These are phyloP conservation scores for Procambarus clarkii DNA, from an alignment of 1,140 invertebrate genomes.

Conservation along the genomic window DNA sequence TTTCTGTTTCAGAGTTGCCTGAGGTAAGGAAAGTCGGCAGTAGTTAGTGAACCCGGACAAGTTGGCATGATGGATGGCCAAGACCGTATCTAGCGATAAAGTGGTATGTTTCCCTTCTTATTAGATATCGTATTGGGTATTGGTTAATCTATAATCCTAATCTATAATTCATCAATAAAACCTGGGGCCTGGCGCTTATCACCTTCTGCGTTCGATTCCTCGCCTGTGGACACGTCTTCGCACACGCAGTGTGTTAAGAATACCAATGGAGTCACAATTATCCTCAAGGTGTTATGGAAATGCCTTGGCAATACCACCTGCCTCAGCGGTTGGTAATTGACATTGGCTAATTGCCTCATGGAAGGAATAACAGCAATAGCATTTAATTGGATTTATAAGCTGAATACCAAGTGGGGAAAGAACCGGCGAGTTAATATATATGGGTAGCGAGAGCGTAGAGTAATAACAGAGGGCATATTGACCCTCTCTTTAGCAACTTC, in stretches of 20 bases:
- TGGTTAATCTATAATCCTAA: constrained; percentile 53
- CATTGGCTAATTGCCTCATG: neutral
- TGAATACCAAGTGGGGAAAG: neutral
- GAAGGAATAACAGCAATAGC: neutral
- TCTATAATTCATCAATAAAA: constrained; percentile 58
- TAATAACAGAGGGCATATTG: neutral
- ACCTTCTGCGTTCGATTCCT: constrained; percentile 13
- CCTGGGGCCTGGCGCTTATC: constrained; percentile 38
- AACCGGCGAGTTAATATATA: neutral
- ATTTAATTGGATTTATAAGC: neutral
- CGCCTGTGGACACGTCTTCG: constrained; percentile 1
- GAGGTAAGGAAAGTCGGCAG: too few species aligned
- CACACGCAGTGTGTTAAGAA: neutral
- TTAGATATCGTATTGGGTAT: constrained; percentile 53
- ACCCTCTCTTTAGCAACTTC: neutral
- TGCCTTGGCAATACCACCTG: neutral
- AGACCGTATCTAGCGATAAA: neutral
- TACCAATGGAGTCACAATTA: neutral
- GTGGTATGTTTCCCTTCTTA: constrained; percentile 31
- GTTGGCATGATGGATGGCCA: too few species aligned
- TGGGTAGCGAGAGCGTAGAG: neutral
- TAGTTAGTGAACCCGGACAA: too few species aligned
- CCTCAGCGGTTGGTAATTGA: neutral
- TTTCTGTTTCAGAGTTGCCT: too few species aligned
- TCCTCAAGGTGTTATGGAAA: neutral